Evolutionary conservation across 2,888 invertebrate genomes (phyloP).

Genomic region (Homarus gammarus): DNA sequence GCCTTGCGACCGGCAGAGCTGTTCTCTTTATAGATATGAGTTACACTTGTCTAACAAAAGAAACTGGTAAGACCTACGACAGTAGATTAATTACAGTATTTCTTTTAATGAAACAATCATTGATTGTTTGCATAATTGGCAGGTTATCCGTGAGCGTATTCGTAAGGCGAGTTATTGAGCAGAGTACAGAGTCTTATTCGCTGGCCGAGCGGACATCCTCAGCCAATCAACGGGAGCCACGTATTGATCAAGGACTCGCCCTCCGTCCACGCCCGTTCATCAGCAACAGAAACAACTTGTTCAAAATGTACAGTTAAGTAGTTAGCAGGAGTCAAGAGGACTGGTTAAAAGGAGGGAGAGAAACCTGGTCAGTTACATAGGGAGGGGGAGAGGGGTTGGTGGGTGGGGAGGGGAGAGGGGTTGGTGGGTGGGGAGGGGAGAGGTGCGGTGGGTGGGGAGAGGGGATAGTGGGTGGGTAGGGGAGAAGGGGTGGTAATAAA

Average conservation of each 20-base stretch:
- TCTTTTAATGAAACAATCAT: constrained; percentile 62
- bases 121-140: constrained; percentile 63
- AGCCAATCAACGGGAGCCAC: not conserved
- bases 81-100: constrained; percentile 58
- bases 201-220: not conserved
- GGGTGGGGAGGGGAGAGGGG: not conserved
- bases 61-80: constrained; percentile 60
- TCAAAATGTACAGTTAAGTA: constrained; percentile 5
- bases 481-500: not conserved
- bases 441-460: not conserved
- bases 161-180: not conserved
- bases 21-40: constrained; percentile 39
- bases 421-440: not conserved
- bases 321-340: not conserved
- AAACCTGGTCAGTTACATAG: not conserved
- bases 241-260: constrained; percentile 35
- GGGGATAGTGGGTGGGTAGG: constrained; percentile 13
- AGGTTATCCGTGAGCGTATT: constrained; percentile 45
- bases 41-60: constrained; percentile 58
- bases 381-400: not conserved
- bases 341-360: not conserved
- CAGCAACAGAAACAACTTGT: constrained; percentile 1
- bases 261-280: not conserved
- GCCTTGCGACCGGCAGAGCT: constrained; percentile 33
- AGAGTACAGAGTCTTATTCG: not conserved